A percentile compares a stretch with the other conserved stretches of the same genome.
These are phyloP conservation scores for Barnardius zonarius DNA, from an alignment of 2,113 vertebrate species.

Conservation along the genomic window DNA sequence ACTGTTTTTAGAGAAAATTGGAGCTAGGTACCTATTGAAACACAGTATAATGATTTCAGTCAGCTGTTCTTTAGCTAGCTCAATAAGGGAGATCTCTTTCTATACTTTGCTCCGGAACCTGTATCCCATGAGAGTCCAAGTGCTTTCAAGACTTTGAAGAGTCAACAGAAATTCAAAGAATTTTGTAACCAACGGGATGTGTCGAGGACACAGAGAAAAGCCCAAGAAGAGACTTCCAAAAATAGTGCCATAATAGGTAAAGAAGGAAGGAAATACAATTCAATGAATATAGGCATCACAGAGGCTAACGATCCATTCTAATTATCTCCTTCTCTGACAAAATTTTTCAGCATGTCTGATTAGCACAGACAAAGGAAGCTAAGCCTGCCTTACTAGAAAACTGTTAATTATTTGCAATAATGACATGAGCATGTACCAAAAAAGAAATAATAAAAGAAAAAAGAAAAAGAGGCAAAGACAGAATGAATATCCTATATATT, in stretches of 20 bases:
- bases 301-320: neutral
- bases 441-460: neutral
- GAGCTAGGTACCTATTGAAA: neutral
- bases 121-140: neutral
- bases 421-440: fast-evolving
- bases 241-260: neutral
- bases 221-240: neutral
- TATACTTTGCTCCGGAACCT: neutral
- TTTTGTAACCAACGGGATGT: neutral
- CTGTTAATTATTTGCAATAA: neutral
- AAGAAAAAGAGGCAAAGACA: fast-evolving
- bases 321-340: neutral
- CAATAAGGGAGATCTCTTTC: neutral
- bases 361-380: neutral
- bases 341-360: neutral
- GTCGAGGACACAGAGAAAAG: neutral
- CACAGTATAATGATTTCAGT: neutral
- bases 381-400: neutral
- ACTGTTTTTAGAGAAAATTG: neutral
- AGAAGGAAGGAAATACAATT: neutral
- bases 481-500: neutral
- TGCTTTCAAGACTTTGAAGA: neutral
- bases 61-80: neutral
- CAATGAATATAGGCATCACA: neutral
- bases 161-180: neutral